A percentile compares a stretch with the other conserved stretches of the same genome.
Conservation (phyloP, 1,140 invertebrate species). For the Heliconius nattereri region DNA sequence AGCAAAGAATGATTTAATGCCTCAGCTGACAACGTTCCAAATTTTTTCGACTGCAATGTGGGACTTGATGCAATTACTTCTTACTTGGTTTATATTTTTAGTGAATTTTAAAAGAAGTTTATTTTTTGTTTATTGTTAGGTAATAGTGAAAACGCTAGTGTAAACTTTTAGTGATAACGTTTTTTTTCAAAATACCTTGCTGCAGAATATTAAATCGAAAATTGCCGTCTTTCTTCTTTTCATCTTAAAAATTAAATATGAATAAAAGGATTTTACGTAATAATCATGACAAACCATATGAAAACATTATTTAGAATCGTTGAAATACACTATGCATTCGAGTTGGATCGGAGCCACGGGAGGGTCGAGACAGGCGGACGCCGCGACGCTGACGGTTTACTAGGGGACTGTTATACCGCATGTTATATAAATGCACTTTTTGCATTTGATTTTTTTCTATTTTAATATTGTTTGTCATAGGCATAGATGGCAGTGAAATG, state of each 20-base stretch:
- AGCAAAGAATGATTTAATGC: background rate
- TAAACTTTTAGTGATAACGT: too few relatives aligned
- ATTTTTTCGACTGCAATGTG: constrained; percentile 5
- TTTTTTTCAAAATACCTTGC: too few relatives aligned
- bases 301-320: constrained; percentile 25
- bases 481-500: too few relatives aligned
- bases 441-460: too few relatives aligned
- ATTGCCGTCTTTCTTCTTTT: too few relatives aligned
- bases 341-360: constrained; percentile 35
- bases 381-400: constrained; percentile 19
- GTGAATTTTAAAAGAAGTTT: too few relatives aligned
- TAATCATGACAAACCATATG: background rate
- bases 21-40: constrained; percentile 10
- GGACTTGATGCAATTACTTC: background rate
- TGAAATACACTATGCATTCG: constrained; percentile 24
- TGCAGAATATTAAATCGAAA: too few relatives aligned
- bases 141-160: too few relatives aligned
- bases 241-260: background rate
- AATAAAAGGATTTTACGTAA: background rate
- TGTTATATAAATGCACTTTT: background rate
- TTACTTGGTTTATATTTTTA: background rate
- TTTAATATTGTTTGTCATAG: too few relatives aligned
- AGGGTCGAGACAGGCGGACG: constrained; percentile 34
- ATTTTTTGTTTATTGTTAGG: too few relatives aligned
- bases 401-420: background rate